A percentile compares a stretch with the other conserved stretches of the same genome.
Conservation (phyloP, 1,140 invertebrate genomes). For the Scaptomyza hsui region DNA sequence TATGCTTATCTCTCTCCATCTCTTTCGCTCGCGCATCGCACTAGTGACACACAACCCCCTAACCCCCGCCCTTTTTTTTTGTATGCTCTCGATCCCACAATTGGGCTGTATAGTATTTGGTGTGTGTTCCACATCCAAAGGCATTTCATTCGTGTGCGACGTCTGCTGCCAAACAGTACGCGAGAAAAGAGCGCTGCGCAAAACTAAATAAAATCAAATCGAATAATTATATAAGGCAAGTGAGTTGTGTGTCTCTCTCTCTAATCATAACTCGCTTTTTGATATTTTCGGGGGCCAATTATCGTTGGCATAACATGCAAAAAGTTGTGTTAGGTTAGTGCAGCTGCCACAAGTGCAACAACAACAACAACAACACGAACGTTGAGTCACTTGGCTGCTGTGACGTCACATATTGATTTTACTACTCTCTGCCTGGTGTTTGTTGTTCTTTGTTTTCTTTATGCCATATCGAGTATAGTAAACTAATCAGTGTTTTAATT, state of each 20-base stretch:
- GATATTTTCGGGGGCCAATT: constrained; percentile 1
- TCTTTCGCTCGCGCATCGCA: constrained; percentile 10
- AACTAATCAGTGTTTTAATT: constrained; percentile 19
- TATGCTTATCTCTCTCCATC: constrained; percentile 14
- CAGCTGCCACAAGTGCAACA: constrained; percentile 42
- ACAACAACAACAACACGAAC: no score
- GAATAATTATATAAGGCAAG: constrained; percentile 16
- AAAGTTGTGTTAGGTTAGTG: constrained; percentile 52
- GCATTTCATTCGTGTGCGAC: constrained; percentile 55
- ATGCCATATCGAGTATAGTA: neutral
- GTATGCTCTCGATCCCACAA: constrained; percentile 54
- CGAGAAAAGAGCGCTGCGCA: constrained; percentile 21
- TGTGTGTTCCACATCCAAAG: constrained; percentile 32
- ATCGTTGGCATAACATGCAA: constrained; percentile 9
- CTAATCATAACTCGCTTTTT: neutral
- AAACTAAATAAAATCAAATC: no score
- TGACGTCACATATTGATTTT: constrained; percentile 66
- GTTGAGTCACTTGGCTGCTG: constrained; percentile 44
- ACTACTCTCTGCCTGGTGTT: constrained; percentile 28
- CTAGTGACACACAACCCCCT: constrained; percentile 3
- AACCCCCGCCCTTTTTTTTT: constrained; percentile 8
- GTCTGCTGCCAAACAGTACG: constrained; percentile 38
- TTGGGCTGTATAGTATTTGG: constrained; percentile 25
- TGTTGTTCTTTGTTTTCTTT: constrained; percentile 12
- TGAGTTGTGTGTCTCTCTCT: no score